phyloP scores from a whole-genome alignment of 2,797 vertebrate genomes.

The Sandelia bainsii region DNA sequence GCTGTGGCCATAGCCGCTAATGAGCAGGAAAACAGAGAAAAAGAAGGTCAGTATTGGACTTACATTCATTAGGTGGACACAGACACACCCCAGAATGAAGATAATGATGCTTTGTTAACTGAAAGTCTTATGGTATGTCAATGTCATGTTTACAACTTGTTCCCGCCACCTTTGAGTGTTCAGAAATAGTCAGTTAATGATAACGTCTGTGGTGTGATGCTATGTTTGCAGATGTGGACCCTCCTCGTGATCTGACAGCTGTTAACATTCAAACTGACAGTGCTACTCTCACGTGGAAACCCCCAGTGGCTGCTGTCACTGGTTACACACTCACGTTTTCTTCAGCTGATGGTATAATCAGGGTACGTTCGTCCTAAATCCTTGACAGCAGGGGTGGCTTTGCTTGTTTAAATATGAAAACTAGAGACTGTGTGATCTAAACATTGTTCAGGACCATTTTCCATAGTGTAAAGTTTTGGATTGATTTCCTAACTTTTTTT shows the following conservation, averaged over 20 bases:
- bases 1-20: no score
- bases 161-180: no score
- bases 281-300: conserved; percentile 89
- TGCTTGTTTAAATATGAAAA: neutral
- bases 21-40: no score
- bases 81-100: no score
- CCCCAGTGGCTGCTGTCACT: conserved; percentile 87
- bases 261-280: conserved; percentile 88
- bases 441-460: neutral
- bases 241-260: conserved; percentile 88
- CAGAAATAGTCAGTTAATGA: neutral
- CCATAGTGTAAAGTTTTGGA: no score
- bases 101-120: no score
- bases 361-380: conserved; percentile 77
- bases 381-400: neutral
- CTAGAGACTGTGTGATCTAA: neutral
- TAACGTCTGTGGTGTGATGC: neutral
- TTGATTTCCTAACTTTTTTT: neutral
- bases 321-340: conserved; percentile 90
- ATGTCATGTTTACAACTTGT: neutral
- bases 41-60: no score
- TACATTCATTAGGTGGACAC: no score
- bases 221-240: conserved; percentile 86
- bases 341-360: conserved; percentile 85
- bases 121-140: neutral